Percentiles rank a stretch among this genome's conserved stretches.
phyloP scores from a whole-genome alignment of 2,888 invertebrate genomes.

The Gibbula magus region DNA sequence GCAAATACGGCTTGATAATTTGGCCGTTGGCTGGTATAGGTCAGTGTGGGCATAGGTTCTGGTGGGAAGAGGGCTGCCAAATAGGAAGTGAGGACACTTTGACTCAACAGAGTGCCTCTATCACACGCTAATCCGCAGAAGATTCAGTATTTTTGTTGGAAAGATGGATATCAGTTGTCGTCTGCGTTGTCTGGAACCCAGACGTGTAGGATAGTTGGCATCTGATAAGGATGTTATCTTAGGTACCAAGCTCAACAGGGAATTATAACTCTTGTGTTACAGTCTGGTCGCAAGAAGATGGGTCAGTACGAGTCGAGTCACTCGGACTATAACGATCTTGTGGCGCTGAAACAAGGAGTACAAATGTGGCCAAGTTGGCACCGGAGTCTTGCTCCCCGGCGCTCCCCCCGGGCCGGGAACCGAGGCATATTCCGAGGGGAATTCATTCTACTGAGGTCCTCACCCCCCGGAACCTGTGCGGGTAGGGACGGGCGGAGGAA shows the following conservation, averaged over 20 bases:
- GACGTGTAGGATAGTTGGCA: not conserved
- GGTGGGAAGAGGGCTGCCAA: not conserved
- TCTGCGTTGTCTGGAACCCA: not conserved
- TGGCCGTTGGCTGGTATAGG: not conserved
- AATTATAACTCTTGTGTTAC: not conserved
- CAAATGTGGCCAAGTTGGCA: conserved; percentile 38
- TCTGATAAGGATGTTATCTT: too few species aligned
- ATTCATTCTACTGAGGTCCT: conserved; percentile 40
- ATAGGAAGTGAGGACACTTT: conserved; percentile 18
- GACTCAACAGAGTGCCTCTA: not conserved
- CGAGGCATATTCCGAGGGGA: conserved; percentile 42
- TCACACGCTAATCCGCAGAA: not conserved
- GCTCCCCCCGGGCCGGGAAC: conserved; percentile 21
- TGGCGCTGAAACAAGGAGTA: conserved; percentile 22
- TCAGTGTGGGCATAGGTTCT: not conserved
- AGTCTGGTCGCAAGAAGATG: conserved; percentile 36
- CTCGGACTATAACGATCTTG: not conserved
- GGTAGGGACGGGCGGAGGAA: conserved; percentile 21
- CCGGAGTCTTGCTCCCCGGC: conserved; percentile 28
- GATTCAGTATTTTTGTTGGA: not conserved
- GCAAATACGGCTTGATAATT: conserved; percentile 13
- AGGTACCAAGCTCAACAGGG: not conserved
- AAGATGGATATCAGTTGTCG: not conserved
- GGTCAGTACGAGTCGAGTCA: conserved; percentile 35
- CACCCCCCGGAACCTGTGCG: conserved; percentile 29